phyloP scores from a whole-genome alignment of 2,797 vertebrate species.

The Microctenopoma stevenorrisi region DNA sequence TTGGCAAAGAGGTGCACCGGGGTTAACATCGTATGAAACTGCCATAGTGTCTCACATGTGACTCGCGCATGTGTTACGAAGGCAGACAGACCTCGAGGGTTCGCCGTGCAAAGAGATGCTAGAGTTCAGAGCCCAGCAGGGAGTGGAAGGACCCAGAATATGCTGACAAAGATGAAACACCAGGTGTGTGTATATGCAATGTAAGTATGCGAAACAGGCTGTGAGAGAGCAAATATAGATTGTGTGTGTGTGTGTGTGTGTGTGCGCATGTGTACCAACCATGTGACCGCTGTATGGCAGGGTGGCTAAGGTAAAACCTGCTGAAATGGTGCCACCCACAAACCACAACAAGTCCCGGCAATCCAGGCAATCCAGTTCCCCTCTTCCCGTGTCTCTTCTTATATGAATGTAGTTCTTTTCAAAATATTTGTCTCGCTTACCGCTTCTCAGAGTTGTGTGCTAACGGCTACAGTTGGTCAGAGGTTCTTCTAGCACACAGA shows the following conservation, averaged over 20 bases:
- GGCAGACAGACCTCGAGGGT: slow-evolving; percentile 59
- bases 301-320: slow-evolving; percentile 42
- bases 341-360: slow-evolving; percentile 27
- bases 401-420: slow-evolving; percentile 17
- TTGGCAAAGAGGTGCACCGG: slow-evolving; percentile 40
- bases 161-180: slow-evolving; percentile 80
- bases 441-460: slow-evolving; percentile 26
- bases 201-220: slow-evolving; percentile 52
- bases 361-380: slow-evolving; percentile 22
- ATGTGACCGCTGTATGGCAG: slow-evolving; percentile 12
- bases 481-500: slow-evolving; percentile 59
- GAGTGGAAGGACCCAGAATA: slow-evolving; percentile 74
- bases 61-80: slow-evolving; percentile 37
- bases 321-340: slow-evolving; percentile 51
- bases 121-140: slow-evolving; percentile 72
- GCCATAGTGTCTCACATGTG: slow-evolving; percentile 42
- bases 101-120: slow-evolving; percentile 57
- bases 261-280: slow-evolving; percentile 1
- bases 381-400: slow-evolving; percentile 21
- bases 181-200: slow-evolving; percentile 67
- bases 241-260: slow-evolving; percentile 14
- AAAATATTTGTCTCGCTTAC: slow-evolving; percentile 21
- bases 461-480: slow-evolving; percentile 43
- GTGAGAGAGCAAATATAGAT: slow-evolving; percentile 63
- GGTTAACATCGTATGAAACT: slow-evolving; percentile 51